Evolutionary conservation across 2,888 invertebrate genomes (phyloP).

Genomic region (Xanthia icteritia): DNA sequence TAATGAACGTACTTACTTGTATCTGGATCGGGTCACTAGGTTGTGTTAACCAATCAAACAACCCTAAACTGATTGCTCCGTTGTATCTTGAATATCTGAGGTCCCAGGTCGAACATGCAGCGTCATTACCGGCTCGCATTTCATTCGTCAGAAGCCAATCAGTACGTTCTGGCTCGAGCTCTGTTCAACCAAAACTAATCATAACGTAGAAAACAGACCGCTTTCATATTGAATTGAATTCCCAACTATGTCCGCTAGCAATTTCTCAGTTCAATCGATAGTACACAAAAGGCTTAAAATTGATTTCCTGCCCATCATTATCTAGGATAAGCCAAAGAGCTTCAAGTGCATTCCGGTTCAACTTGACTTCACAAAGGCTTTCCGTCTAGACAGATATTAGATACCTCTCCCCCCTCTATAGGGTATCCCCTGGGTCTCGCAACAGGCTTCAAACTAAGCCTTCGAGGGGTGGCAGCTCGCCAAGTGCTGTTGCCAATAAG

Average conservation of each 20-base stretch:
- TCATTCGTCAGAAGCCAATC: not conserved
- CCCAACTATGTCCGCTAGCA: not conserved
- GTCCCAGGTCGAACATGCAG: not conserved
- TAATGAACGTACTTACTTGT: not conserved
- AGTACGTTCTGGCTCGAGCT: too few relatives aligned
- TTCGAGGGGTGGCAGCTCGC: conserved; percentile 49
- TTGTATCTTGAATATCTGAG: not conserved
- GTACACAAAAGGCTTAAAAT: not conserved
- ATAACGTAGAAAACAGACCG: not conserved
- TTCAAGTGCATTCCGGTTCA: conserved; percentile 31
- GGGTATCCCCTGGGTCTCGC: conserved; percentile 23
- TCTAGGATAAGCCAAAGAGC: conserved; percentile 23
- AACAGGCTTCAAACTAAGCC: conserved; percentile 51
- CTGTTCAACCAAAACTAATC: not conserved
- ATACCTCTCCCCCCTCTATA: conserved; percentile 12
- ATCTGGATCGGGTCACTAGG: not conserved
- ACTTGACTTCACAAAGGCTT: conserved; percentile 32
- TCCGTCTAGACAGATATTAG: conserved; percentile 56
- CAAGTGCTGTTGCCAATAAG: conserved; percentile 55
- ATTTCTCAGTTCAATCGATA: not conserved
- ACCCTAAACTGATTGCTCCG: not conserved
- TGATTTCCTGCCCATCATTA: conserved; percentile 1
- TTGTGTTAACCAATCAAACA: not conserved
- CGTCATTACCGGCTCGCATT: not conserved
- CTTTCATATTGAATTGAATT: too few relatives aligned